A percentile compares a stretch with the other conserved stretches of the same genome.
Evolutionary conservation across 2,888 invertebrate species (phyloP).

Genomic region (Allygus modestus): DNA sequence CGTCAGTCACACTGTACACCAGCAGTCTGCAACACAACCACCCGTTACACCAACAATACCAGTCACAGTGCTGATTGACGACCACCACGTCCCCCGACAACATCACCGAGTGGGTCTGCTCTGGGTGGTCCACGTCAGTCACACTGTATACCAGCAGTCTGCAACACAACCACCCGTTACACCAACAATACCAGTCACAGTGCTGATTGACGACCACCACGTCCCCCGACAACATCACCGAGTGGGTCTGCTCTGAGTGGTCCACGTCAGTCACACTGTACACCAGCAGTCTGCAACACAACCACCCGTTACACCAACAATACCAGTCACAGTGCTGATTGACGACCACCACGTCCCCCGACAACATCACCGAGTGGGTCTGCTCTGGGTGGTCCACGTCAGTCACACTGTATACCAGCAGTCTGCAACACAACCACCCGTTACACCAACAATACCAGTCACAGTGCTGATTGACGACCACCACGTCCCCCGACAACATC

Average conservation of each 20-base stretch:
- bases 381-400: constrained; percentile 90
- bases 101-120: constrained; percentile 74
- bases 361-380: constrained; percentile 75
- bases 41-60: too few species aligned
- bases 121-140: constrained; percentile 90
- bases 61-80: constrained; percentile 90
- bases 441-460: too few species aligned
- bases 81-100: constrained; percentile 85
- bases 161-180: constrained; percentile 65
- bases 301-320: too few species aligned
- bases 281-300: constrained; percentile 80
- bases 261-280: constrained; percentile 93
- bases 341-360: constrained; percentile 85
- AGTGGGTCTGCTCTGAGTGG: constrained; percentile 80
- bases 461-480: constrained; percentile 89
- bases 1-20: constrained; percentile 90
- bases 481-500: constrained; percentile 82
- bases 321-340: constrained; percentile 91
- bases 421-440: constrained; percentile 74
- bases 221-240: constrained; percentile 79
- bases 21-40: constrained; percentile 78
- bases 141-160: constrained; percentile 89
- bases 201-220: constrained; percentile 89
- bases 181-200: too few species aligned
- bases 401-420: constrained; percentile 89